Conservation (phyloP, 2,888 invertebrate species). For the Piscicola geometra region DNA sequence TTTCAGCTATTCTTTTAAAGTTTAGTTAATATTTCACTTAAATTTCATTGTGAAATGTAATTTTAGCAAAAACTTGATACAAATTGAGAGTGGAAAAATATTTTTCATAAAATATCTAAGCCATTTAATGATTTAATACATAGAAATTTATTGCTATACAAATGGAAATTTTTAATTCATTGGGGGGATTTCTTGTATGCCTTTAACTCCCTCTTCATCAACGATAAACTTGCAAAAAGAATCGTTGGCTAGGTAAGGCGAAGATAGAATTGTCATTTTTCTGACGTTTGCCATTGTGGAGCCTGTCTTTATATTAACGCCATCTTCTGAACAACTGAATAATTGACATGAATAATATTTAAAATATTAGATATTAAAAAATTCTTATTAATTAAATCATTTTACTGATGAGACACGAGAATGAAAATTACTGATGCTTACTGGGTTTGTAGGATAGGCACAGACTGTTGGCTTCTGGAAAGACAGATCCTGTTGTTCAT, state of each 20-base stretch:
- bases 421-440: too few species aligned
- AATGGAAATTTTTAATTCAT: neutral
- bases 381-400: neutral
- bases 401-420: too few species aligned
- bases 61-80: neutral
- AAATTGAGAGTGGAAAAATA: too few species aligned
- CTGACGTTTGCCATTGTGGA: conserved; percentile 44
- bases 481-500: conserved; percentile 63
- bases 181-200: too few species aligned
- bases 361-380: too few species aligned
- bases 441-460: conserved; percentile 21
- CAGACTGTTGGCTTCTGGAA: conserved; percentile 45
- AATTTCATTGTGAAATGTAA: too few species aligned
- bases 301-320: too few species aligned
- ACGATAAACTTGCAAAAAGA: conserved; percentile 59
- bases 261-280: conserved; percentile 60
- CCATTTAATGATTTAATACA: neutral
- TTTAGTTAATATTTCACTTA: too few species aligned
- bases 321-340: too few species aligned
- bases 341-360: too few species aligned
- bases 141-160: neutral
- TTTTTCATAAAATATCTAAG: neutral
- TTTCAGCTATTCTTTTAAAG: too few species aligned
- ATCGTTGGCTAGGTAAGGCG: conserved; percentile 61
- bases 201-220: conserved; percentile 57